Evolutionary conservation across 2,888 invertebrate species (phyloP), one percentile per base, ranked within the genome.

Genomic region (Loripinus fragilis): DNA sequence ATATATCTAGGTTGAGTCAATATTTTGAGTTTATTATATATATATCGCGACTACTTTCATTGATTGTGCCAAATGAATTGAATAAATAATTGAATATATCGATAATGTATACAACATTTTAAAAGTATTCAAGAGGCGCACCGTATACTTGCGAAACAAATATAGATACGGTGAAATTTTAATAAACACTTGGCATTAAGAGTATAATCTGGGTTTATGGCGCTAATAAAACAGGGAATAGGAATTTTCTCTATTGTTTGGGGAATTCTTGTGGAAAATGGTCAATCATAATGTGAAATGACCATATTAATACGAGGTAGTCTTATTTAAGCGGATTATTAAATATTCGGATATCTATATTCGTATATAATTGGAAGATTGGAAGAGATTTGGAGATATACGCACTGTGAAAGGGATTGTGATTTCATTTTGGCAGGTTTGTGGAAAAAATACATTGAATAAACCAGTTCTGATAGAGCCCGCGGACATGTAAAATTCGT

Each of bases 251-350:
- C 60, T 33, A 28, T 60, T 33, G 60, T 60, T 60, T 60, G 30
- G 60, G 33, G 15, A 30, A 60, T 60, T 60, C 60, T 60, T 60
- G 60, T 60, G 60, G 60, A 60, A 60, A 60, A 60, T 60, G 60
- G 33, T 33, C 33, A 60, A 60, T 33, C 60, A 60, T 20, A 20
- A 60, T 23, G 60, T 60, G 28, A 60, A 60, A 12, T 60, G 60
- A 60, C 60, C 60, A 1, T 12, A 17, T 33, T 60, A 60, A 60
- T 60, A 20, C 60, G 60, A 17, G 33, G 33, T 60, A 60, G 60
- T 60, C 60, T 33, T 7, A 38, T 20, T 60, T 60, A 60, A 60
- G 60, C 60, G 60, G 60, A 60, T 60, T 60, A n/a, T 48, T 38
- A 38, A 38, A 38, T 38, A 12, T 38, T 38, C 38, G 7, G 38